These are phyloP conservation scores for Proterorhinus semilunaris DNA, from an alignment of 2,113 vertebrate species.

Conservation along the genomic window DNA sequence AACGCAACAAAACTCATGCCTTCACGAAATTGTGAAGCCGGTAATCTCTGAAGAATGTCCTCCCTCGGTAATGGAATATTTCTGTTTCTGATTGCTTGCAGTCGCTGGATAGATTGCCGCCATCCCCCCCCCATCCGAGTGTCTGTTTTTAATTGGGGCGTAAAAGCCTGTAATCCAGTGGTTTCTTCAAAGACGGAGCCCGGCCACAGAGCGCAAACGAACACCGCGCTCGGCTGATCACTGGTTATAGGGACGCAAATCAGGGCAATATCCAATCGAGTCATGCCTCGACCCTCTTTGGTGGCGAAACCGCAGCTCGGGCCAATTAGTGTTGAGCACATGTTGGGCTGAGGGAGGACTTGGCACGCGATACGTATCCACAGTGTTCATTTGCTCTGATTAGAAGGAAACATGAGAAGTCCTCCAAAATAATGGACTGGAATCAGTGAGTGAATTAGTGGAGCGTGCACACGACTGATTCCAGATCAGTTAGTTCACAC, in stretches of 20 bases:
- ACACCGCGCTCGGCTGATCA: conserved; percentile 29
- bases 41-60: neutral
- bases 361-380: conserved; percentile 10
- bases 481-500: neutral
- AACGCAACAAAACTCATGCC: no score
- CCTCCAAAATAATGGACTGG: neutral
- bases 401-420: neutral
- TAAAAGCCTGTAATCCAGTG: conserved; percentile 26
- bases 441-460: neutral
- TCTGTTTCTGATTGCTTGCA: neutral
- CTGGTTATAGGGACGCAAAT: conserved; percentile 15
- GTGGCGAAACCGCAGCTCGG: conserved; percentile 27
- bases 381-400: conserved; percentile 10
- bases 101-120: conserved; percentile 1
- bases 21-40: neutral
- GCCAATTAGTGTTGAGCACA: conserved; percentile 18
- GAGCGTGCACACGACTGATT: no score
- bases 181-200: conserved; percentile 17
- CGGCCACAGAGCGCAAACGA: conserved; percentile 11
- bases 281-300: conserved; percentile 14
- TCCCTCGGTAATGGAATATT: neutral
- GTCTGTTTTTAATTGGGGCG: conserved; percentile 22
- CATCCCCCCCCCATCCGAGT: conserved; percentile 12
- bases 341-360: neutral
- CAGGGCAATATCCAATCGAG: conserved; percentile 6